These are phyloP conservation scores for Ispidina lecontei DNA, from an alignment of 2,797 vertebrate genomes.

Conservation along the genomic window DNA sequence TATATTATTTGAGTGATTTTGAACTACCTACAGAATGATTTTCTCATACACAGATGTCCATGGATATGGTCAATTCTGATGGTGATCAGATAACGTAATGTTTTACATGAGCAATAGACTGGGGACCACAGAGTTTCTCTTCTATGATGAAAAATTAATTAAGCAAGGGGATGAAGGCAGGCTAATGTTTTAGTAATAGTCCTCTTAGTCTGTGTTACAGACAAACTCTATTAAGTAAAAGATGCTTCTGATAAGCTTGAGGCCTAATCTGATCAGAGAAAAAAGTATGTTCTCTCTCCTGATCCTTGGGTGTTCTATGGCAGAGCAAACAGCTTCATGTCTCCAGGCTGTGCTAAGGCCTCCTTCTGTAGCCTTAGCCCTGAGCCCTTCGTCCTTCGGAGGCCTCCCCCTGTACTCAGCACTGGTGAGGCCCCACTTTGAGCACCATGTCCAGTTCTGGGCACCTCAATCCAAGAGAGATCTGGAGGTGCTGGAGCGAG, in stretches of 20 bases:
- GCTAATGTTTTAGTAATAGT: conserved; percentile 39
- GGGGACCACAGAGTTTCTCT: background rate
- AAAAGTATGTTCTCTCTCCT: background rate
- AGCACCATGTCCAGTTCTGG: too few species aligned
- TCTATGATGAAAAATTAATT: background rate
- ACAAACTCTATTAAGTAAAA: conserved; percentile 16
- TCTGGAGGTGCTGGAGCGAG: too few species aligned
- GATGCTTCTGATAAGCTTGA: background rate
- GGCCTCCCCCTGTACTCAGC: too few species aligned
- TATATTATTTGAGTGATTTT: background rate
- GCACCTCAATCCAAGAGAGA: too few species aligned
- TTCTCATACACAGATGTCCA: background rate
- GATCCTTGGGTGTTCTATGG: background rate
- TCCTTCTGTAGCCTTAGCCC: background rate
- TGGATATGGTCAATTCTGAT: background rate
- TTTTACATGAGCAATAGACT: background rate
- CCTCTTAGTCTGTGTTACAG: background rate
- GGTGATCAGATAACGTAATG: background rate
- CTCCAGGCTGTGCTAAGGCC: background rate
- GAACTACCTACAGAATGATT: background rate
- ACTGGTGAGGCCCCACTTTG: too few species aligned
- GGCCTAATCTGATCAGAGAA: background rate
- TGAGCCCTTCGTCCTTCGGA: too few species aligned
- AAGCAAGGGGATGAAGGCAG: background rate
- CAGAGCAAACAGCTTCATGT: background rate